Base-by-base conservation (phyloP, 2,797 vertebrate species). In the Tolypeutes matacus region DNA sequence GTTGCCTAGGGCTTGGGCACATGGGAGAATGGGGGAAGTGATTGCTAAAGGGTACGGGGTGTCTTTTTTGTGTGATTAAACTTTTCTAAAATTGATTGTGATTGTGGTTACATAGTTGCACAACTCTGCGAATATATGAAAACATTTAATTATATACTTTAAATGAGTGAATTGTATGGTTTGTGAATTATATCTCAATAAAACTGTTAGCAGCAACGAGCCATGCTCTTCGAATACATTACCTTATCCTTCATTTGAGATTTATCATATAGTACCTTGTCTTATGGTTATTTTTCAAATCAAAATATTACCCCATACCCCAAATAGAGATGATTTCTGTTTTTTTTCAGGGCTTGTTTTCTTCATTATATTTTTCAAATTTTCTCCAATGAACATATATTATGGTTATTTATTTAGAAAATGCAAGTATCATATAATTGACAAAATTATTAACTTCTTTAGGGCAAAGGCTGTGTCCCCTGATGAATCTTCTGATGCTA, bases 331-430 rank as follows among this genome's bases (percentile, higher is more conserved):
- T 36, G 29, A 46, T 77, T 20, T 91, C 58, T 85, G 46, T 5
- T 56, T 78, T 83, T 86, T 56, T 86, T 67, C 20, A 14, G 31
- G 75, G 78, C 83, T 69, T 86, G 11, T 82, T 83, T 82, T 87
- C 80, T 92, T 93, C 15, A 84, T 67, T 78, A 23, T 39, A 58
- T 58, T 92, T 94, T 95, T 78, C 60, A 94, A 34, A 60, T 76
- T 65, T 58, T 58, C 46, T 17, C 39, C n/a, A 15, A 17, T 25
- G 67, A 53, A 42, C 14, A 25, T 58, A 60, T 20, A 42, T 86
- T 73, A 83, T 18, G 87, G 80, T 91, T 84, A 60, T 60, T 56
- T 69, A 42, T 76, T n/a, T 23, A 42, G 58, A 70, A 76, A 11
- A 76, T 42, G 39, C 83, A 86, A 90, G 75, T 70, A 23, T 58